Percentiles rank a stretch among this genome's conserved stretches.
Evolutionary conservation across 92 coral and sea anemone genomes (phyloP).

Genomic region (Actinernus sp.): DNA sequence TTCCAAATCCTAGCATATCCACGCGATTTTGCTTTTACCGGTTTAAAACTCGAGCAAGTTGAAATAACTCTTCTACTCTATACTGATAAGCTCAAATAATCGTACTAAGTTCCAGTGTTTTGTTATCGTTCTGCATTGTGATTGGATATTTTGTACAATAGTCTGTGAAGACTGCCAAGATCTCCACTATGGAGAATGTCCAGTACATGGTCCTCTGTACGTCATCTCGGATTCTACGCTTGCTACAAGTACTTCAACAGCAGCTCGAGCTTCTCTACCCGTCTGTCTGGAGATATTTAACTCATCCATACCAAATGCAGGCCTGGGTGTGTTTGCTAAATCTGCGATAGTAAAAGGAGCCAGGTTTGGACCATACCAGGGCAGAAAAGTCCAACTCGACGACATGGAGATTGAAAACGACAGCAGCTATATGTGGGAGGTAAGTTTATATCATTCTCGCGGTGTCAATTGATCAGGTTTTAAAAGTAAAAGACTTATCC

Average conservation of each 20-base stretch:
- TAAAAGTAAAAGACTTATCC: no score
- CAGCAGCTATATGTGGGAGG: conserved; percentile 89
- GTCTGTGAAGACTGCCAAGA: conserved; percentile 89
- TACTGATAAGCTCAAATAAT: no score
- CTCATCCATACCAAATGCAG: conserved; percentile 79
- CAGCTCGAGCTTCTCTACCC: conserved; percentile 63
- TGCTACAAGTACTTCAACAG: conserved; percentile 1
- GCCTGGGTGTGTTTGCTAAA: conserved; percentile 68
- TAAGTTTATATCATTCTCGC: no score
- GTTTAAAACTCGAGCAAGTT: no score
- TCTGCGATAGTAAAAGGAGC: conserved; percentile 47
- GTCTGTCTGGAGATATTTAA: conserved; percentile 39
- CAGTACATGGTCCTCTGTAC: conserved; percentile 68
- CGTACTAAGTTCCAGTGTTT: no score
- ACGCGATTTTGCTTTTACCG: no score
- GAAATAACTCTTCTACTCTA: no score
- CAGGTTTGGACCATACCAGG: conserved; percentile 75
- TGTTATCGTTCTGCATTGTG: no score
- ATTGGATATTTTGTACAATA: no score
- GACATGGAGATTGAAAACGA: conserved; percentile 36
- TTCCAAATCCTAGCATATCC: no score
- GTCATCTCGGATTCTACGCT: conserved; percentile 28
- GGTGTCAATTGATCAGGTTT: no score
- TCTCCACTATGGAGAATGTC: conserved; percentile 75
- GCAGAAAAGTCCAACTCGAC: conserved; percentile 49